Conservation (phyloP, 2,797 vertebrate genomes). For the Alexandromys oeconomus region DNA sequence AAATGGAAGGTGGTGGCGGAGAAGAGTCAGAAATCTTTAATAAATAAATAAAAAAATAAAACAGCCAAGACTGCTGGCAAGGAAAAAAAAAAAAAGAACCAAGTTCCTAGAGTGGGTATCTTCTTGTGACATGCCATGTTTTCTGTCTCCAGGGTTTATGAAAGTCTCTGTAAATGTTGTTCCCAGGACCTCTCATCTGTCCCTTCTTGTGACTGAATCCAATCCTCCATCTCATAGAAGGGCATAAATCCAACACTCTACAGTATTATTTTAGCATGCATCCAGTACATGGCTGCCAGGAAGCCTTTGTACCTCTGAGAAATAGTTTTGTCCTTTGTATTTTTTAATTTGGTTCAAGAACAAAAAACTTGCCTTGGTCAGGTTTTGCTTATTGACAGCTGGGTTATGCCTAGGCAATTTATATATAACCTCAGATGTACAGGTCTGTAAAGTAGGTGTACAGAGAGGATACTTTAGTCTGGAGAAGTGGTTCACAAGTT, state of each 20-base stretch:
- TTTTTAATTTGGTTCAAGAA: conserved; percentile 34
- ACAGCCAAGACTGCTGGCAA: too few species aligned
- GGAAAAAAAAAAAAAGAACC: too few species aligned
- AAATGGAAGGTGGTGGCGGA: too few species aligned
- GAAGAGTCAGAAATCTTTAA: too few species aligned
- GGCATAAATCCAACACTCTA: neutral
- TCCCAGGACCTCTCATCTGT: neutral
- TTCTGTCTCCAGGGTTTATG: neutral
- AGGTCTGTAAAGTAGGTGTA: neutral
- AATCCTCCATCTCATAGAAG: neutral
- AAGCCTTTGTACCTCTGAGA: neutral
- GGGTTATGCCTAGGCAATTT: neutral
- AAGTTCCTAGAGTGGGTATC: neutral
- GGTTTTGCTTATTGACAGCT: neutral
- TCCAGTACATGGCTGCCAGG: neutral
- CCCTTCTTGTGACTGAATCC: neutral
- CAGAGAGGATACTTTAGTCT: neutral
- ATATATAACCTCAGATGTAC: neutral
- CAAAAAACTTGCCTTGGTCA: neutral
- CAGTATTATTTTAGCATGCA: neutral
- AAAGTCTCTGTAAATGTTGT: neutral
- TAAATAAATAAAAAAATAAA: too few species aligned
- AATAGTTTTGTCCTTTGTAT: neutral
- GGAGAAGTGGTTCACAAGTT: neutral
- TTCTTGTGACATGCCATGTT: neutral